A percentile compares a stretch with the other conserved stretches of the same genome.
Evolutionary conservation across 2,113 vertebrate species (phyloP).

Genomic region (Delphinus delphis): DNA sequence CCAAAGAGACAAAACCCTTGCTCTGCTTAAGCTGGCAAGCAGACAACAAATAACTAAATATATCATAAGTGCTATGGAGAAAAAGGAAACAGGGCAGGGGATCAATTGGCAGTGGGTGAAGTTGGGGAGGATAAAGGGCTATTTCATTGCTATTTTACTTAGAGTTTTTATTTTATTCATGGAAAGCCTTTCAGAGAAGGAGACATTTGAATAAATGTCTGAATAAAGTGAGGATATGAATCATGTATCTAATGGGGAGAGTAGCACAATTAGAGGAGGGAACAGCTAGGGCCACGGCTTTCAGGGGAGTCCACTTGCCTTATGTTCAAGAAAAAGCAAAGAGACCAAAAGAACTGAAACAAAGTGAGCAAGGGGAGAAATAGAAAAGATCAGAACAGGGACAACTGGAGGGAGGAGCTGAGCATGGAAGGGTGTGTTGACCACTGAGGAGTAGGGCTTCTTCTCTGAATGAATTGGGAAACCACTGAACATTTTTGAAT

Average conservation of each 20-base stretch:
- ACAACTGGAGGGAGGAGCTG: accelerated
- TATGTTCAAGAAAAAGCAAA: neutral
- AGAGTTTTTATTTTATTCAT: neutral
- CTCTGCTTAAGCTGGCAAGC: neutral
- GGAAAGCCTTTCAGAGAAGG: neutral
- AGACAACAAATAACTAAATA: neutral
- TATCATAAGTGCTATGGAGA: neutral
- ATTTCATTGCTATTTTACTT: neutral
- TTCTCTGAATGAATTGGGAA: neutral
- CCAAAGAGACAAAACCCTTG: neutral
- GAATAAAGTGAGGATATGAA: neutral
- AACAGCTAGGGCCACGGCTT: neutral
- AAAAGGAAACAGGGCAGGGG: neutral
- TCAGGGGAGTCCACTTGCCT: neutral
- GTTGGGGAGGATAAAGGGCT: neutral
- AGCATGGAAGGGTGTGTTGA: neutral
- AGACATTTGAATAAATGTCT: neutral
- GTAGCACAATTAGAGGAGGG: neutral
- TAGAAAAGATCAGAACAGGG: neutral
- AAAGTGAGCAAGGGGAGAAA: neutral
- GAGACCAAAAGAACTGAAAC: neutral
- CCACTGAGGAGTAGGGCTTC: neutral
- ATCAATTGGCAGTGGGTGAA: neutral
- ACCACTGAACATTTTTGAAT: neutral
- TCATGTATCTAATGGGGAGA: neutral